Conservation (phyloP, 2,113 vertebrate species). For the Rhadina sibilatrix region DNA sequence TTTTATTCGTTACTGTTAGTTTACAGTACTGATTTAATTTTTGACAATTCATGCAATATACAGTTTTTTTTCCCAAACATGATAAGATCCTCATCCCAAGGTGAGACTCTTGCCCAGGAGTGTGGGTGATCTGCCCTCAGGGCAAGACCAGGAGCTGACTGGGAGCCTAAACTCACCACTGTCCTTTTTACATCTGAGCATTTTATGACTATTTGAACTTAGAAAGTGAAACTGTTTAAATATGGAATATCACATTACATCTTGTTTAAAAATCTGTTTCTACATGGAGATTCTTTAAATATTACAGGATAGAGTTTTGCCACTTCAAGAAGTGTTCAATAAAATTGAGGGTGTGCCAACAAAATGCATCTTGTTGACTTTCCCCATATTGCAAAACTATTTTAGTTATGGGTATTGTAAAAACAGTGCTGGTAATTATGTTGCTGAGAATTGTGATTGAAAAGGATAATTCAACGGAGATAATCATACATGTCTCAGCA, state of each 20-base stretch:
- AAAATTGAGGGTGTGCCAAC: not conserved
- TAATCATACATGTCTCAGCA: not conserved
- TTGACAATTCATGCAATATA: not conserved
- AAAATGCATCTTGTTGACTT: not conserved
- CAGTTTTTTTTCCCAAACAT: not conserved
- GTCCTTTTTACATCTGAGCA: too few species aligned
- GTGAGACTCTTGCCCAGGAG: too few species aligned
- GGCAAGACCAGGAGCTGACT: too few species aligned
- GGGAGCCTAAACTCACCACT: too few species aligned
- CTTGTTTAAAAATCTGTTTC: not conserved
- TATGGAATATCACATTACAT: not conserved
- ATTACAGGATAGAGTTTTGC: not conserved
- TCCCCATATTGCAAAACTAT: slow-evolving; percentile 28
- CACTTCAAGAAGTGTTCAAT: not conserved
- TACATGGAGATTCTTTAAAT: not conserved
- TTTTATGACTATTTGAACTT: not conserved
- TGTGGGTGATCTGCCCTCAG: too few species aligned
- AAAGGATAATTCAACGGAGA: not conserved
- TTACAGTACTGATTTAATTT: not conserved
- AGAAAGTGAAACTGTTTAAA: not conserved
- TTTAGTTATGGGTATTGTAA: not conserved
- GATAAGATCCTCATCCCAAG: too few species aligned
- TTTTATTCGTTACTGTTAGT: not conserved
- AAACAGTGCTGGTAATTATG: slow-evolving; percentile 26
- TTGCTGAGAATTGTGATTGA: not conserved